Conservation (phyloP, 1,140 invertebrate species). For the Mylabris phalerata region DNA sequence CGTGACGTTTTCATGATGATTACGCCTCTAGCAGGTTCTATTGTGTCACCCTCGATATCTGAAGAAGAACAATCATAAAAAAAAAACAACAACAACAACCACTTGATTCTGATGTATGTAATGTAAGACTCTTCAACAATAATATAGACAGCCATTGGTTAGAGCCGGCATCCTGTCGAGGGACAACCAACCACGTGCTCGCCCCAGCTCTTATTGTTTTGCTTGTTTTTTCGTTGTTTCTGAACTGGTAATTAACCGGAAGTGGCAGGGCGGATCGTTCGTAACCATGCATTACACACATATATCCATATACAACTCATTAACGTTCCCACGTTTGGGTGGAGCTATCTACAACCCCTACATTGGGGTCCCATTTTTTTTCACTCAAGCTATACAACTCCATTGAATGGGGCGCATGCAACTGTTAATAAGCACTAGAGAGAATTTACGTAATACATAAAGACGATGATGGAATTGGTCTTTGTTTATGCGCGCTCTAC, state of each 20-base stretch:
- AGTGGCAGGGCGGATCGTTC: constrained; percentile 21
- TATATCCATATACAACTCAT: too few species aligned
- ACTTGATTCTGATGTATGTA: constrained; percentile 11
- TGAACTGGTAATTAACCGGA: constrained; percentile 26
- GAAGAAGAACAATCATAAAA: constrained; percentile 7
- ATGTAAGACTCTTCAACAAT: constrained; percentile 18
- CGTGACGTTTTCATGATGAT: not conserved
- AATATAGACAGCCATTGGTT: constrained; percentile 21
- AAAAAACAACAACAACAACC: constrained; percentile 1
- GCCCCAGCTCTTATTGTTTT: not conserved
- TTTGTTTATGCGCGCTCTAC: too few species aligned
- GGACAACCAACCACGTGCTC: constrained; percentile 25
- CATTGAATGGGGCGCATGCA: too few species aligned
- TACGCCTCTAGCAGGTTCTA: not conserved
- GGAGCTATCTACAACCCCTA: too few species aligned
- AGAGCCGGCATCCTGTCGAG: constrained; percentile 16
- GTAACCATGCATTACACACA: too few species aligned
- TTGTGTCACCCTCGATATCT: not conserved
- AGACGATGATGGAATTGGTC: too few species aligned
- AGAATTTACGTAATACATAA: too few species aligned
- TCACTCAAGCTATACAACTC: too few species aligned
- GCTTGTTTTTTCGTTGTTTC: constrained; percentile 25
- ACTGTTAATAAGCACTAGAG: too few species aligned
- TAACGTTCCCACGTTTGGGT: too few species aligned
- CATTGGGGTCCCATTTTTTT: too few species aligned